Evolutionary conservation across 2,797 vertebrate species (phyloP), one percentile per base, ranked within the genome.

Genomic region (Tympanoctomys barrerae): DNA sequence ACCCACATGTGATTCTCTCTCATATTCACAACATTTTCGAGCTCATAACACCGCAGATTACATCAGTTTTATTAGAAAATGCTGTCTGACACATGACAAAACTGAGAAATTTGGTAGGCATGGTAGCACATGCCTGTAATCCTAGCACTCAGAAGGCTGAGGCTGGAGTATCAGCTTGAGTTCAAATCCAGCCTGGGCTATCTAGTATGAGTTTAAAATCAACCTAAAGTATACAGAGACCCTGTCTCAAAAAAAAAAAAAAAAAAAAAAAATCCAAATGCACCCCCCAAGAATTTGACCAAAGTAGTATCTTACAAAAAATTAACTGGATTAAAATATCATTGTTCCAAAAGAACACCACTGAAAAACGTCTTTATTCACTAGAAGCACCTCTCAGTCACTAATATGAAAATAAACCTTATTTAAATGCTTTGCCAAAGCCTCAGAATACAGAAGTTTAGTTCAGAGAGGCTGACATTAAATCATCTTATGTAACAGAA

Each of bases 321-420:
- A 39, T 19, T 14, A 96, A 85, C 52, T 39, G 4, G 18, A 46
- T 89, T 91, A 81, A 96, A 94, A 91, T 68, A 91, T 71, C 28
- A 92, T 0, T 79, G 49, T 68, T 71, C 79, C 84, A 36, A 94
- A 81, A 94, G 46, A 81, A 66, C 28, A 54, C 0, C 9, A 71
- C 21, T 90, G 59, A 4, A 85, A 49, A 42, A 52, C 24, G 54
- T 22, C 26, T 68, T 73, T 19, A 46, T 54, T 66, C 57, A 91
- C n/a, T 62, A 93, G 89, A 90, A 89, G 28, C 19, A 95, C 21
- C 24, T 90, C 49, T 68, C 85, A 73, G 82, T 91, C 46, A 62
- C 87, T 89, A 90, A 71, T 62, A 89, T 91, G 28, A 92, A 97
- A 96, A 81, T 39, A 59, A 91, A 21, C 21, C 54, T 75, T 84